Conservation (phyloP, 1,140 invertebrate species). For the Drosophila paulistorum region DNA sequence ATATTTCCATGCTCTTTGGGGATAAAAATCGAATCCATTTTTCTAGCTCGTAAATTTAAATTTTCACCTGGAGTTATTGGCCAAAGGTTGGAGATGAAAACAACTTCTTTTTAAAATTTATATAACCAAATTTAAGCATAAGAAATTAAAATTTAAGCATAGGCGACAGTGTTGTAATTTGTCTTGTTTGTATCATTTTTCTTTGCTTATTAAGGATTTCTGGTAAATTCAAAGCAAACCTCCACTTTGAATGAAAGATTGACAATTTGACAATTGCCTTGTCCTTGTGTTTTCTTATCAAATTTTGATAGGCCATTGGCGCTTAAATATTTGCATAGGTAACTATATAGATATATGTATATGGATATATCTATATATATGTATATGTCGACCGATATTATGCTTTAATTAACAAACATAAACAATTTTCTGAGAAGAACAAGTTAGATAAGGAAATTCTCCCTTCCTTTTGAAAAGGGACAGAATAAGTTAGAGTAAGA, state of each 20-base stretch:
- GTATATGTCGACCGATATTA: slow-evolving; percentile 5
- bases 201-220: neutral
- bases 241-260: neutral
- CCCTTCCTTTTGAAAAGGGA: neutral
- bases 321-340: slow-evolving; percentile 2
- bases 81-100: no score
- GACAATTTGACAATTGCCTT: slow-evolving; percentile 1
- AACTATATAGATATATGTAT: slow-evolving; percentile 9
- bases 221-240: neutral
- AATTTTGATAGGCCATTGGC: slow-evolving; percentile 12
- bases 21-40: no score
- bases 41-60: no score
- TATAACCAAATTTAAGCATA: no score
- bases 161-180: no score
- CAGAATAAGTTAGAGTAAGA: neutral
- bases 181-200: neutral
- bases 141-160: no score
- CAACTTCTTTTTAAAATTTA: no score
- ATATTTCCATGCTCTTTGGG: no score
- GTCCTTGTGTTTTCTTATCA: slow-evolving; percentile 10
- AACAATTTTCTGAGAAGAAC: slow-evolving; percentile 1
- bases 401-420: slow-evolving; percentile 14
- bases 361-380: neutral
- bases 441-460: slow-evolving; percentile 3
- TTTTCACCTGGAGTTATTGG: no score